Conservation (phyloP, 2,797 vertebrate genomes). For the Squalus acanthias region DNA sequence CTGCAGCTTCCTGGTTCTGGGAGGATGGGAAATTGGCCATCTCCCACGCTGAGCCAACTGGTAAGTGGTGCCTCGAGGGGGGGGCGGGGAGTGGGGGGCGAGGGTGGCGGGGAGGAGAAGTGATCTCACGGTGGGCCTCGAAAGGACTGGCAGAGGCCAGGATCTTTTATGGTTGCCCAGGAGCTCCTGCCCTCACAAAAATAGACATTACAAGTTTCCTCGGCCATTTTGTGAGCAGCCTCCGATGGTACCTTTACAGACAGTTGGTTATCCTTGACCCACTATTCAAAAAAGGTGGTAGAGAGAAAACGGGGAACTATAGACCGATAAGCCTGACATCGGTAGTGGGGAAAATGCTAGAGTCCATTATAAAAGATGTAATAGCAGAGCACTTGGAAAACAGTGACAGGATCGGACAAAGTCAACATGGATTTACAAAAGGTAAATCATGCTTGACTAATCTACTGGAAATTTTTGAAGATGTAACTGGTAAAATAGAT, state of each 20-base stretch:
- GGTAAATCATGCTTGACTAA: too few relatives aligned
- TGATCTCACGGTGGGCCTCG: neutral
- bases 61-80: too few relatives aligned
- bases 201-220: neutral
- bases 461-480: too few relatives aligned
- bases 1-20: neutral
- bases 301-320: too few relatives aligned
- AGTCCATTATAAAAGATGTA: too few relatives aligned
- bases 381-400: too few relatives aligned
- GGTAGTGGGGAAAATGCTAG: too few relatives aligned
- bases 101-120: neutral
- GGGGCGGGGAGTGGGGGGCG: neutral
- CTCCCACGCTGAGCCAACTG: neutral
- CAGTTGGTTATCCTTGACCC: neutral
- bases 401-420: too few relatives aligned
- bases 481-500: too few relatives aligned
- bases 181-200: neutral
- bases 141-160: neutral
- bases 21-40: neutral
- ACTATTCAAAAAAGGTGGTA: too few relatives aligned
- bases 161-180: neutral
- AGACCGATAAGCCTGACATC: too few relatives aligned
- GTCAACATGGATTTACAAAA: too few relatives aligned
- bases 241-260: neutral
- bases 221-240: neutral